Conservation (phyloP, 2,113 vertebrate genomes). For the Xenus cinereus region DNA sequence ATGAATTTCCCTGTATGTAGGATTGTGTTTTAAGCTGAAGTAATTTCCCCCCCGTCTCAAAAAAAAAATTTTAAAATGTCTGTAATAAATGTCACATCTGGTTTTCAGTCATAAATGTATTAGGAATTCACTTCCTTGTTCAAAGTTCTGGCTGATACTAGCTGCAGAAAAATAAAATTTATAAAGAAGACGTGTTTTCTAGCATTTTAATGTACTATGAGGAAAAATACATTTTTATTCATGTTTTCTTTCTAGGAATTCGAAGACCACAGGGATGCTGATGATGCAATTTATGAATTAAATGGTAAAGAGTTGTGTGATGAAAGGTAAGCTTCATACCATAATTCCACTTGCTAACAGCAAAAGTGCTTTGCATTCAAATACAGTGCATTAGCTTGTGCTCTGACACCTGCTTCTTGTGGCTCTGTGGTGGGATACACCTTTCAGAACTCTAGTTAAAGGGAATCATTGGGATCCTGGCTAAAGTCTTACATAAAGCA, state of each 20-base stretch:
- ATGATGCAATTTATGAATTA: slow-evolving; percentile 91
- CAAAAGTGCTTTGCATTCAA: background rate
- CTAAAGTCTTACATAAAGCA: background rate
- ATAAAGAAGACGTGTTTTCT: background rate
- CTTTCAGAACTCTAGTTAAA: background rate
- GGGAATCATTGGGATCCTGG: background rate
- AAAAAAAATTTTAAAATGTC: background rate
- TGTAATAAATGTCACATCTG: background rate
- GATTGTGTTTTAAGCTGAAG: background rate
- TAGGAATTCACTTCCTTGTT: background rate
- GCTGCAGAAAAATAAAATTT: background rate
- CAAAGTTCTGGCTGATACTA: background rate
- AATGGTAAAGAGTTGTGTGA: slow-evolving; percentile 91
- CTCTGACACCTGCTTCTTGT: background rate
- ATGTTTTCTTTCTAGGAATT: slow-evolving; percentile 79
- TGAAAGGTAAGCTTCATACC: slow-evolving; percentile 77
- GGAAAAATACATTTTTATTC: background rate
- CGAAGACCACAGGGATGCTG: slow-evolving; percentile 91
- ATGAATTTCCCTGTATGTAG: background rate
- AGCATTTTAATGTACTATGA: background rate
- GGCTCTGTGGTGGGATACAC: background rate
- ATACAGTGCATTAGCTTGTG: background rate
- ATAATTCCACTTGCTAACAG: background rate
- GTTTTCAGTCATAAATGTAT: background rate
- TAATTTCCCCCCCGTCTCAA: background rate